A percentile compares a stretch with the other conserved stretches of the same genome.
phyloP scores from a whole-genome alignment of 2,888 invertebrate species.

The Sesamia inferens region DNA sequence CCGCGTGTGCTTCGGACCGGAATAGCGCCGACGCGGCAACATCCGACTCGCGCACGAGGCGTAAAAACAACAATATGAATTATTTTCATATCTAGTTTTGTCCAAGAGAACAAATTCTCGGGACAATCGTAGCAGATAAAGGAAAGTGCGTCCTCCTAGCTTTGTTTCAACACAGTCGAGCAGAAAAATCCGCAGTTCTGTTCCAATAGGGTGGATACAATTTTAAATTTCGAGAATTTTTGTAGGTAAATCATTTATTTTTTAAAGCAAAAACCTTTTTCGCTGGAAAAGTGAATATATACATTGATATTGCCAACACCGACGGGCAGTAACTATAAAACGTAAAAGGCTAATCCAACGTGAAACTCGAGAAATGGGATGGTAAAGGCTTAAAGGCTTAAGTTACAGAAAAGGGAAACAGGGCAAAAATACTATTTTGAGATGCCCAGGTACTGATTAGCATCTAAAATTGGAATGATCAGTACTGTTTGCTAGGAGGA shows the following conservation, averaged over 20 bases:
- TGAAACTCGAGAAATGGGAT: neutral
- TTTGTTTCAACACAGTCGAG: constrained; percentile 67
- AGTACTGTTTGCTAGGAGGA: too few species aligned
- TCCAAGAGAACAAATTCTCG: constrained; percentile 59
- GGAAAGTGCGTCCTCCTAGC: constrained; percentile 56
- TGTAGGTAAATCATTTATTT: constrained; percentile 23
- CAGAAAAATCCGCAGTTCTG: constrained; percentile 60
- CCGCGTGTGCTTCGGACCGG: constrained; percentile 35
- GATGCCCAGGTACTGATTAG: neutral
- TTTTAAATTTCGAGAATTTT: constrained; percentile 12
- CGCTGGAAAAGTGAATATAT: neutral
- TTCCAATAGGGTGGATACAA: constrained; percentile 54
- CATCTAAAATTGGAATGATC: neutral
- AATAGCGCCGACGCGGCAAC: constrained; percentile 19
- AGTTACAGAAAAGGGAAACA: neutral
- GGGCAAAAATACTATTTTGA: neutral
- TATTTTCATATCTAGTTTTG: constrained; percentile 54
- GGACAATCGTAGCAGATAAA: constrained; percentile 59
- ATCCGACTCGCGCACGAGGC: constrained; percentile 30
- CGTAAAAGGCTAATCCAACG: neutral
- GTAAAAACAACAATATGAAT: constrained; percentile 61
- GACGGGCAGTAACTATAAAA: neutral
- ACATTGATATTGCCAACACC: neutral
- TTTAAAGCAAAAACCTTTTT: neutral
- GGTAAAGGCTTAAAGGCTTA: too few species aligned